These are phyloP conservation scores for Neopipo cinnamomea DNA, from an alignment of 2,113 vertebrate genomes.

Conservation along the genomic window DNA sequence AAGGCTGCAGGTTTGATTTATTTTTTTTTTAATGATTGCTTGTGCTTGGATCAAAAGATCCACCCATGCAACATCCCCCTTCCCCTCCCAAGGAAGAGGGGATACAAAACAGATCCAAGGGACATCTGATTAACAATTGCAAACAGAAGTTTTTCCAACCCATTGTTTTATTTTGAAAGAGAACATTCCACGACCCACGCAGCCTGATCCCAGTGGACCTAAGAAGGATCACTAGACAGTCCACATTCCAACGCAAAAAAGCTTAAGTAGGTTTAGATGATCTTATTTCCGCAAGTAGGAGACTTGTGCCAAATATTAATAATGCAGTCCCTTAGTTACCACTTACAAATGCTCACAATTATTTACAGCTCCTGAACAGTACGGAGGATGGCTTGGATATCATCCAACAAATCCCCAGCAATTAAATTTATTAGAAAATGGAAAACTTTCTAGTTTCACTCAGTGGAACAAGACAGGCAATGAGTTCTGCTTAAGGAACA, in stretches of 20 bases:
- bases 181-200: neutral
- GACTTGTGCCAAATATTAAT: conserved; percentile 4
- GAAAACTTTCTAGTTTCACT: conserved; percentile 1
- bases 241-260: neutral
- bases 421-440: conserved; percentile 9
- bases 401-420: conserved; percentile 20
- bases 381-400: neutral
- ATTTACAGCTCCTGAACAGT: conserved; percentile 36
- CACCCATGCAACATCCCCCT: neutral
- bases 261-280: neutral
- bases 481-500: neutral
- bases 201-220: neutral
- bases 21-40: neutral
- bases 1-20: neutral
- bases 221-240: conserved; percentile 16
- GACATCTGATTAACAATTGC: neutral
- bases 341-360: conserved; percentile 20
- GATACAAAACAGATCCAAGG: neutral
- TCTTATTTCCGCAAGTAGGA: conserved; percentile 27
- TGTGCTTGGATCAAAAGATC: neutral
- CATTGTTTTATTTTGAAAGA: conserved; percentile 8
- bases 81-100: neutral
- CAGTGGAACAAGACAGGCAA: neutral
- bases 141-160: neutral
- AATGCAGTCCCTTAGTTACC: conserved; percentile 33